Evolutionary conservation across 2,113 vertebrate genomes (phyloP).

Genomic region (Miniopterus natalensis): DNA sequence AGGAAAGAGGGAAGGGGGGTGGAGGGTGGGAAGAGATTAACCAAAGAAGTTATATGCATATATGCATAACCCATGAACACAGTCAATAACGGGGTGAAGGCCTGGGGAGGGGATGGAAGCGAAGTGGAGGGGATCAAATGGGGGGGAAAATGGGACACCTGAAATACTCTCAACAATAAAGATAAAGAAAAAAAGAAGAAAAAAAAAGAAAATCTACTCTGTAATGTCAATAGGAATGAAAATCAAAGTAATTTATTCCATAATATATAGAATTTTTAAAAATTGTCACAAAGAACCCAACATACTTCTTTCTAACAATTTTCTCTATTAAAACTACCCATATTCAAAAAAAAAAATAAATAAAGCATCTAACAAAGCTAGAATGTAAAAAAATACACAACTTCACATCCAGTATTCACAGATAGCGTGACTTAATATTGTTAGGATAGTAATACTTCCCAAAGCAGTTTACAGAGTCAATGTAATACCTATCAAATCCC

Average conservation of each 20-base stretch:
- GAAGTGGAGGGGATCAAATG: too few relatives aligned
- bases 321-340: neutral
- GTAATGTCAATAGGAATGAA: slow-evolving; percentile 32
- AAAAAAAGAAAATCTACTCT: slow-evolving; percentile 32
- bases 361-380: neutral
- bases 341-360: too few relatives aligned
- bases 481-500: neutral
- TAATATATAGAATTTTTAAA: neutral
- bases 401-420: neutral
- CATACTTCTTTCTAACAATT: slow-evolving; percentile 10
- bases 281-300: neutral
- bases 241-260: slow-evolving; percentile 43
- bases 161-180: too few relatives aligned
- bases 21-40: too few relatives aligned
- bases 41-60: too few relatives aligned
- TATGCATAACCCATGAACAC: too few relatives aligned
- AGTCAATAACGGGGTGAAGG: too few relatives aligned
- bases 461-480: neutral
- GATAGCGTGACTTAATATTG: neutral
- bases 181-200: too few relatives aligned
- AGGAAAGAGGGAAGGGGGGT: too few relatives aligned
- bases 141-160: too few relatives aligned
- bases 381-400: neutral
- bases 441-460: neutral
- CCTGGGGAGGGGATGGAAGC: too few relatives aligned